A percentile compares a stretch with the other conserved stretches of the same genome.
phyloP scores from a whole-genome alignment of 2,888 invertebrate genomes.

The Pollenia griseotomentosa region DNA sequence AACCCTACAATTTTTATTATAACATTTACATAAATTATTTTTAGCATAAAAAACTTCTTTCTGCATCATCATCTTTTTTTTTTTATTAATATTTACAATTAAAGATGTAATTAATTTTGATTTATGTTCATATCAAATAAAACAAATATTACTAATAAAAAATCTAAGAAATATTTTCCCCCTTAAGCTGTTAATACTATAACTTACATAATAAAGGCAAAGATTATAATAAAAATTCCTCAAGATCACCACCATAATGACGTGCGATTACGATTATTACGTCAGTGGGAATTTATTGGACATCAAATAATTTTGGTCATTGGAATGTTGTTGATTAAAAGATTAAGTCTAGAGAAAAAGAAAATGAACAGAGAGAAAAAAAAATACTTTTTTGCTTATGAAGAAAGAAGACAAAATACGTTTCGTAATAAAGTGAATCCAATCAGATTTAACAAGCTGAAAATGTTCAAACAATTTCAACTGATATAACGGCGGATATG shows the following conservation, averaged over 20 bases:
- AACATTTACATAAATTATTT: no score
- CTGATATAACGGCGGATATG: conserved; percentile 6
- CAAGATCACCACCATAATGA: conserved; percentile 34
- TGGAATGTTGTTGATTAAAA: conserved; percentile 24
- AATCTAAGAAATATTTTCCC: background rate
- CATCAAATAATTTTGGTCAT: conserved; percentile 19
- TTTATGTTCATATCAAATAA: background rate
- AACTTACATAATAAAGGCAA: conserved; percentile 21
- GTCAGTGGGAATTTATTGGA: conserved; percentile 27
- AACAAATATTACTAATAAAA: background rate
- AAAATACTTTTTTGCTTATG: background rate
- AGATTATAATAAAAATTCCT: conserved; percentile 29
- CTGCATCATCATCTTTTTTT: background rate
- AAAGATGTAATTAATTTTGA: conserved; percentile 1
- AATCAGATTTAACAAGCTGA: conserved; percentile 26
- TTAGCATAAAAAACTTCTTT: background rate
- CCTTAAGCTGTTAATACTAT: background rate
- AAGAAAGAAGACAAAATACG: background rate
- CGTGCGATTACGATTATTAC: conserved; percentile 18
- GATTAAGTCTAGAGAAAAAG: background rate
- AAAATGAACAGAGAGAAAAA: background rate
- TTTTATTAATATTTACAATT: background rate
- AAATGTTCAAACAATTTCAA: conserved; percentile 26
- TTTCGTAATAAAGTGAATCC: conserved; percentile 28
- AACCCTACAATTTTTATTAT: no score